Percentiles rank a stretch among this genome's conserved stretches.
These are phyloP conservation scores for Crocidura indochinensis DNA, from an alignment of 2,797 vertebrate genomes.

Conservation along the genomic window DNA sequence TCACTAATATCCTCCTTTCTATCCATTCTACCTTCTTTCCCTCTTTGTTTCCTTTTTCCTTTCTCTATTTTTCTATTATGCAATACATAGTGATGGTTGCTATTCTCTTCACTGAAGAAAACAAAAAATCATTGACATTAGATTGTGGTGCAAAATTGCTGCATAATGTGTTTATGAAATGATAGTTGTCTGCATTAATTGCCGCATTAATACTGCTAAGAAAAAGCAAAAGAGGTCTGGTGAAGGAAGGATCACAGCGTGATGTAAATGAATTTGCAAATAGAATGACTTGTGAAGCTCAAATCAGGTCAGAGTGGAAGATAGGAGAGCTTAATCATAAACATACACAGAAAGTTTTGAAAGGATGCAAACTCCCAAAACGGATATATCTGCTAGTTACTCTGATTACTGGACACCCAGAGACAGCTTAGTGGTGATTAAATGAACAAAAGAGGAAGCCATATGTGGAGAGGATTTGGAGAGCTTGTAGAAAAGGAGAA, in stretches of 20 bases:
- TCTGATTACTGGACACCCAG: neutral
- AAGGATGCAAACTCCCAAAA: neutral
- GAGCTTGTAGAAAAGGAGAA: neutral
- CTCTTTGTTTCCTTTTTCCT: neutral
- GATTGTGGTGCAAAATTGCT: neutral
- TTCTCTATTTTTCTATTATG: neutral
- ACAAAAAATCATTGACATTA: slow-evolving; percentile 31
- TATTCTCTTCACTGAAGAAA: neutral
- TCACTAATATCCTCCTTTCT: neutral
- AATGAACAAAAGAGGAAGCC: neutral
- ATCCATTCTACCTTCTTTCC: neutral
- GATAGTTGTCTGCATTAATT: neutral
- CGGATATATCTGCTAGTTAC: neutral
- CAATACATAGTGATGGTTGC: neutral
- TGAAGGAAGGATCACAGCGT: neutral
- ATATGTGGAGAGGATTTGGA: neutral
- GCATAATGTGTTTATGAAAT: neutral
- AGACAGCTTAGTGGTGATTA: neutral
- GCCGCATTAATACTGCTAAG: neutral
- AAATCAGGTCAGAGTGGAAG: neutral
- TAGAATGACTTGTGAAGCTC: neutral
- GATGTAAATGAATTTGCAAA: slow-evolving; percentile 11
- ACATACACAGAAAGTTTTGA: neutral
- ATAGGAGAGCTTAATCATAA: neutral
- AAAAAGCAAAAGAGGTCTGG: slow-evolving; percentile 14